A percentile compares a stretch with the other conserved stretches of the same genome.
phyloP scores from a whole-genome alignment of 2,888 invertebrate species.

The Acanthoscelides obtectus region DNA sequence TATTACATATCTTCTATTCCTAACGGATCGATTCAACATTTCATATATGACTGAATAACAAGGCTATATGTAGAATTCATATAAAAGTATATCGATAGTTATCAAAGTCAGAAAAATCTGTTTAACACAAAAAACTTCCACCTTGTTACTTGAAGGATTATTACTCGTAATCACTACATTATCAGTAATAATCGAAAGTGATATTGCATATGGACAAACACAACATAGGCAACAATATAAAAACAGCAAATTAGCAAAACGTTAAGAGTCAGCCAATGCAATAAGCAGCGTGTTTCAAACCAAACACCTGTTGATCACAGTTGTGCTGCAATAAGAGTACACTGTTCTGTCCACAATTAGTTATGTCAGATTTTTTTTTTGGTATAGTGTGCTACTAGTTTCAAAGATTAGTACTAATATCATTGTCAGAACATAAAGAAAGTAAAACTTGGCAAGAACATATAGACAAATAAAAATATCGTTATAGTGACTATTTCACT shows the following conservation, averaged over 20 bases:
- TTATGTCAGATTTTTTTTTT: too few species aligned
- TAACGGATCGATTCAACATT: too few species aligned
- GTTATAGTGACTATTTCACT: neutral
- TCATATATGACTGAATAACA: too few species aligned
- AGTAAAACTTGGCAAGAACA: too few species aligned
- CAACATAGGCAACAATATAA: neutral
- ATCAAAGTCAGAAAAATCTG: too few species aligned
- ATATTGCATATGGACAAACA: neutral
- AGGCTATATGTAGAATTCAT: too few species aligned
- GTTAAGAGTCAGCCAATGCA: neutral
- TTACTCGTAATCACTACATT: too few species aligned
- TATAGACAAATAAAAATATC: neutral
- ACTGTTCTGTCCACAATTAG: neutral
- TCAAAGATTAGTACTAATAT: neutral
- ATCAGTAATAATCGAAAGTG: neutral
- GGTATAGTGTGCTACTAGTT: neutral
- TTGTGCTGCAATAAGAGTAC: neutral
- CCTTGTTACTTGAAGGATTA: too few species aligned
- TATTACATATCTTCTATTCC: too few species aligned
- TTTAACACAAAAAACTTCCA: too few species aligned
- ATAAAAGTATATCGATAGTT: too few species aligned
- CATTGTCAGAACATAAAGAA: too few species aligned
- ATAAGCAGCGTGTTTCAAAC: neutral
- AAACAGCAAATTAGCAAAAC: neutral
- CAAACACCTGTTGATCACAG: neutral